Base-by-base conservation (phyloP, 1,140 invertebrate species). In the Lepeophtheirus salmonis region DNA sequence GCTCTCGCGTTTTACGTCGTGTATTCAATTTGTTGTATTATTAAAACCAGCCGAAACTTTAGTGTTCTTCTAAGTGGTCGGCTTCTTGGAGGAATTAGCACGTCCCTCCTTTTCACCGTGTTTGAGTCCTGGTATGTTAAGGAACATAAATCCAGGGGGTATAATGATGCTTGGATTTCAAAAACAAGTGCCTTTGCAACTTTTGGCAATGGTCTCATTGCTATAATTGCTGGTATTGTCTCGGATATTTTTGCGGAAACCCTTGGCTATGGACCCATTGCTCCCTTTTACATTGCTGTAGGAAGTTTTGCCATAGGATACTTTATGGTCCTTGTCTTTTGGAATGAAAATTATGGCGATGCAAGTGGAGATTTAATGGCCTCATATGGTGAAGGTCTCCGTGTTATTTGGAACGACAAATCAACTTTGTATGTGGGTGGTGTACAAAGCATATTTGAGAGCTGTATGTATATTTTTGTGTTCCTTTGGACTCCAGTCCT, bases 381-480 rank as follows among this genome's bases (percentile, higher is more conserved):
- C n/a, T 66, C 62, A 4, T 71, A 67, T 50, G 63, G 65, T 22
- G 66, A 70, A 62, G 72, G 71, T 21, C 60, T 72, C 12, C 59
- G 64, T 1, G 64, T 67, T 4, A 73, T 73, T 50, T 65, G 73
- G 54, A 67, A 66, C 67, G 72, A 75, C 62, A 63, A 67, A 59
- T 68, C 73, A 56, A 71, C 81, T 22, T 65, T 82, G 14, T 70
- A 71, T 60, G 68, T 83, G 3, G 80, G 81, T 2, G 56, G 80
- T 41, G 74, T 81, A 24, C 81, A 83, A 68, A 79, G 79, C 1
- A 65, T 83, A 17, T 83, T 81, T 71, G 82, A 83, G 69, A 78
- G 79, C 61, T 76, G 79, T n/a, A 82, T 83, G 80, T 83, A 83
- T 68, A 78, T 78, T n/a, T 83, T 83, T 72, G 79, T 83, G 3